phyloP scores from a whole-genome alignment of 2,797 vertebrate genomes.

The Pithecia hirsuta region DNA sequence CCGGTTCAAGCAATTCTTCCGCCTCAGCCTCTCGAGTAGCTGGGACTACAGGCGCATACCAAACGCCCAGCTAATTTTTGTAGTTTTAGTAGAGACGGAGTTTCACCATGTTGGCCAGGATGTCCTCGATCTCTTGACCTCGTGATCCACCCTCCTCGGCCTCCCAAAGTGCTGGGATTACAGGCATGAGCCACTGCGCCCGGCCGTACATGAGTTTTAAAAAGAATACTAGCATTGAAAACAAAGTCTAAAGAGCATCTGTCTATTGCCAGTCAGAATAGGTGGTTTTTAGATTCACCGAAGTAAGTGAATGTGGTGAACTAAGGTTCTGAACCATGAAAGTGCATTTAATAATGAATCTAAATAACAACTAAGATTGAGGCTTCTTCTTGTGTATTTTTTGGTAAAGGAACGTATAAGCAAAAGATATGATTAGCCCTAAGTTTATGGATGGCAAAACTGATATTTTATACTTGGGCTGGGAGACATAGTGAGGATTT shows the following conservation, averaged over 20 bases:
- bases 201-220: neutral
- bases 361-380: neutral
- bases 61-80: too few relatives aligned
- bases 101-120: too few relatives aligned
- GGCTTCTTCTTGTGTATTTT: neutral
- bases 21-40: too few relatives aligned
- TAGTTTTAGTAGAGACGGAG: too few relatives aligned
- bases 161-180: too few relatives aligned
- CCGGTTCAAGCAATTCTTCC: too few relatives aligned
- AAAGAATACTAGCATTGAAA: neutral
- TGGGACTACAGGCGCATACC: too few relatives aligned
- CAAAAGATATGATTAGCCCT: neutral
- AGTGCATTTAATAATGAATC: neutral
- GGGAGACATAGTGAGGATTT: neutral
- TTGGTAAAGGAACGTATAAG: neutral
- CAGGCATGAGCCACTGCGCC: too few relatives aligned
- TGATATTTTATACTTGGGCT: neutral
- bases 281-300: neutral
- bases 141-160: too few relatives aligned
- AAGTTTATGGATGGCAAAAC: neutral
- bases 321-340: slow-evolving; percentile 6
- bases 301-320: neutral
- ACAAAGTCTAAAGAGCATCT: neutral
- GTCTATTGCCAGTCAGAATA: neutral
- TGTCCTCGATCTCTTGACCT: too few relatives aligned